A percentile compares a stretch with the other conserved stretches of the same genome.
Evolutionary conservation across 2,888 invertebrate species (phyloP).

Genomic region (Drepanosiphum platanoidis): DNA sequence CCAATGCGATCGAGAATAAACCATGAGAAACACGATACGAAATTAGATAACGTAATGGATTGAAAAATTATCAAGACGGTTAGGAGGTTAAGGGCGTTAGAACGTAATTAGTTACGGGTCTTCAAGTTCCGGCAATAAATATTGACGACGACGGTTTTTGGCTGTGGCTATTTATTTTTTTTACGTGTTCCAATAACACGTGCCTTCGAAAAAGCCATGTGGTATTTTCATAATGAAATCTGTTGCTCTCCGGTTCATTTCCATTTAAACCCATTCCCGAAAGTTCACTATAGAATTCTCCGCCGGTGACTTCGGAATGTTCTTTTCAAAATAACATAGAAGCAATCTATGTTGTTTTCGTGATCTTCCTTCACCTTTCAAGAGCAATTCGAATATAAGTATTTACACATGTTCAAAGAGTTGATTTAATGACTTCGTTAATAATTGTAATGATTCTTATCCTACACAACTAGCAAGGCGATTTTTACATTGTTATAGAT

Average conservation of each 20-base stretch:
- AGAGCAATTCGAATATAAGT: conserved; percentile 11
- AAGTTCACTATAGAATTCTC: conserved; percentile 33
- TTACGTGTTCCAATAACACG: conserved; percentile 49
- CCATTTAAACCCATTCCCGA: conserved; percentile 25
- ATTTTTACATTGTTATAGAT: conserved; percentile 16
- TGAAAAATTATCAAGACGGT: neutral
- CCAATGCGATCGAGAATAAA: neutral
- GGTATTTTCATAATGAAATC: conserved; percentile 58
- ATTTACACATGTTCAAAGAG: conserved; percentile 5
- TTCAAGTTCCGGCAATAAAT: conserved; percentile 47
- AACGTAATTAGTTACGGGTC: conserved; percentile 11
- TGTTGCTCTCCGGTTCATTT: conserved; percentile 21
- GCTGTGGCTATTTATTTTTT: conserved; percentile 1
- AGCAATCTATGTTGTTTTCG: conserved; percentile 11
- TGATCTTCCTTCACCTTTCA: neutral
- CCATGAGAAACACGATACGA: neutral
- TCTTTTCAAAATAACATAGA: conserved; percentile 28
- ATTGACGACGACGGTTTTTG: neutral
- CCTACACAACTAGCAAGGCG: neutral
- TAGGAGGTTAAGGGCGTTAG: neutral
- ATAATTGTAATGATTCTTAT: neutral
- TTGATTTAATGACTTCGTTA: conserved; percentile 27
- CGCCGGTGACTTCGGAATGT: conserved; percentile 19
- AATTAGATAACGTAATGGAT: neutral
- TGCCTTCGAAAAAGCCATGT: conserved; percentile 54